Percentiles rank a stretch among this genome's conserved stretches.
phyloP scores from a whole-genome alignment of 2,113 vertebrate species.

The Zosterops pallidus region DNA sequence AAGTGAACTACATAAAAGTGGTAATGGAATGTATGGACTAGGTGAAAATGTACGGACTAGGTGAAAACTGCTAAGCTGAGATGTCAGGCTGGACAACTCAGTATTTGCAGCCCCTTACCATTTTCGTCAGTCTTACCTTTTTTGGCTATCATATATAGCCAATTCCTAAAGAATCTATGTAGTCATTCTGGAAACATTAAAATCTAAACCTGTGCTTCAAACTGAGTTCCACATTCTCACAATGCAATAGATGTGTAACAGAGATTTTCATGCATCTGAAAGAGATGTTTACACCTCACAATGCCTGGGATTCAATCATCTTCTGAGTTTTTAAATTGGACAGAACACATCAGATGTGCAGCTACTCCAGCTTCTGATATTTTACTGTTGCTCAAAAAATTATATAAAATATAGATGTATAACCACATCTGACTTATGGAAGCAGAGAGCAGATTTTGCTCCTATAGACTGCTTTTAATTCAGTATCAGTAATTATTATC shows the following conservation, averaged over 20 bases:
- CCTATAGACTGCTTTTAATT: neutral
- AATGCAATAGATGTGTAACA: neutral
- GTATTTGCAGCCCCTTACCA: neutral
- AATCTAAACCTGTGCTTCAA: neutral
- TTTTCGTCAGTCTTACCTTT: neutral
- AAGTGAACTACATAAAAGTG: neutral
- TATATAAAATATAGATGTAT: neutral
- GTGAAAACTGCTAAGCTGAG: neutral
- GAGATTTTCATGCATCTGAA: neutral
- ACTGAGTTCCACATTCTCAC: neutral
- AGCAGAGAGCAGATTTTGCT: neutral
- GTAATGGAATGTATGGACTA: neutral
- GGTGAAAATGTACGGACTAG: neutral
- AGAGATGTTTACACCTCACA: neutral
- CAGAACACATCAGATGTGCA: neutral
- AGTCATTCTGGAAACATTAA: neutral
- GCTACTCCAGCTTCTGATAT: neutral
- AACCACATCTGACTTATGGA: neutral
- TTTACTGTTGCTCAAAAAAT: neutral
- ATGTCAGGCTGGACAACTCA: neutral
- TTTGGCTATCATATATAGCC: neutral
- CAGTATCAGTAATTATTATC: neutral
- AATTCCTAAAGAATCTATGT: neutral
- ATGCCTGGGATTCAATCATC: neutral
- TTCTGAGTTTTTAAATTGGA: neutral